Evolutionary conservation across 92 coral and sea anemone genomes (phyloP).

Genomic region (Virgularia gustaviana): DNA sequence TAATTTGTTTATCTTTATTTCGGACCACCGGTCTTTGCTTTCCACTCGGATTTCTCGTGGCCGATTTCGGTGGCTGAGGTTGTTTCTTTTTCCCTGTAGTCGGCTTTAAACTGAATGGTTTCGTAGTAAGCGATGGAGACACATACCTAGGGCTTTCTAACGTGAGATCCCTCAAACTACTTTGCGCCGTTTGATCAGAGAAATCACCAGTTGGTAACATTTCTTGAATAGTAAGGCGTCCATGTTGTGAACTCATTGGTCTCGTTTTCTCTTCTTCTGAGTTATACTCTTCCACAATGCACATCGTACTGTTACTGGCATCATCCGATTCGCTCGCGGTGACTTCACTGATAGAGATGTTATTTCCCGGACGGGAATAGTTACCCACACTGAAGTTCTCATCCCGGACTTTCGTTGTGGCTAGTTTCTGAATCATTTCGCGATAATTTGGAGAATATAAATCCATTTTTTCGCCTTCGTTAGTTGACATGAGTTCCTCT

Average conservation of each 20-base stretch:
- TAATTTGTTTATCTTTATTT: background rate
- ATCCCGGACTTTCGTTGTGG: slow-evolving; percentile 40
- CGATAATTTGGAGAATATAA: slow-evolving; percentile 71
- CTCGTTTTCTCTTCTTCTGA: slow-evolving; percentile 25
- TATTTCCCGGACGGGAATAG: background rate
- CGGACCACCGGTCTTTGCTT: background rate
- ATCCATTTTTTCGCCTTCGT: slow-evolving; percentile 24
- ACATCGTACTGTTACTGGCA: slow-evolving; percentile 67
- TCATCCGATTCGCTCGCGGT: slow-evolving; percentile 19
- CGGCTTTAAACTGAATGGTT: slow-evolving; percentile 27
- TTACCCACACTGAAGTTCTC: background rate
- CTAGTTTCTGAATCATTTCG: slow-evolving; percentile 73
- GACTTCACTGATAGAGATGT: slow-evolving; percentile 62
- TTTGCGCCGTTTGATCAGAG: slow-evolving; percentile 42
- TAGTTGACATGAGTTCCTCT: background rate
- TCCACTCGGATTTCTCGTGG: slow-evolving; percentile 2
- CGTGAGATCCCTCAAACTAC: slow-evolving; percentile 1
- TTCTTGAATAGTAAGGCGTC: slow-evolving; percentile 70
- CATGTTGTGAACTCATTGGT: slow-evolving; percentile 59
- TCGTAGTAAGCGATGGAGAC: slow-evolving; percentile 18
- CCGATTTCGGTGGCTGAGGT: background rate
- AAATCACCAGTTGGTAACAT: slow-evolving; percentile 71
- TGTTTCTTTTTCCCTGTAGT: background rate
- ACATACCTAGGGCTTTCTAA: slow-evolving; percentile 21
- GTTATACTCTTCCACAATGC: slow-evolving; percentile 60